Base-by-base conservation (phyloP, 2,888 invertebrate genomes). In the Hipparchia sbordonii region DNA sequence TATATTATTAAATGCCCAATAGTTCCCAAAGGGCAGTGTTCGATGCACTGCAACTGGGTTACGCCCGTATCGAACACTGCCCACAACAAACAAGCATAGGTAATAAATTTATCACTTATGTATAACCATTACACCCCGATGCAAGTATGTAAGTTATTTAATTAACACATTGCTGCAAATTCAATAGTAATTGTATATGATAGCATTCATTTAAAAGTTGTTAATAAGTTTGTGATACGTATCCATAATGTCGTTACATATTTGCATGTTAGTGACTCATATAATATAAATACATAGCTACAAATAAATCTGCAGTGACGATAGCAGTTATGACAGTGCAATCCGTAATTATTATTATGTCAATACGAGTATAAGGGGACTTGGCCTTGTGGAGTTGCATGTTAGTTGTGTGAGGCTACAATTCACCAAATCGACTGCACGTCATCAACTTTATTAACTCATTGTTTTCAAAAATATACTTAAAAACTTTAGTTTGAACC, bases 1-100 rank as follows among this genome's bases (percentile, higher is more conserved):
- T 90, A 93, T 88, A 93, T 91, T 90, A 93, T 94, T 94, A 94
- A 93, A 94, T 94, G 94, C 94, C 94, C 94, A 94, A 94, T 93
- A 94, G 94, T 93, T 91, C 94, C 94, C 94, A 92, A 79, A 79
- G 89, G 87, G 87, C 89, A 86, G 86, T 86, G 87, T 84, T 87
- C 85, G 93, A 89, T 70, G 62, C 69, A 67, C 72, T 8, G 13
- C 13, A 48, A 46, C 3, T 45, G 33, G 75, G 74, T 39, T 4
- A 39, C 74, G 68, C 73, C 81, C 86, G 87, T 82, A 76, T 90
- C 91, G 84, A 89, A 81, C 87, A 88, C 83, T 82, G 85, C 88
- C 52, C 87, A 88, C 82, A 78, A 90, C 87, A 90, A 89, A 92
- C 91, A 93, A 93, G 93, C 93, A 92, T 89, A 81, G 79, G 80